Percentiles rank a stretch among this genome's conserved stretches.
These are phyloP conservation scores for Tauraco erythrolophus DNA, from an alignment of 2,113 vertebrate species.

Conservation along the genomic window DNA sequence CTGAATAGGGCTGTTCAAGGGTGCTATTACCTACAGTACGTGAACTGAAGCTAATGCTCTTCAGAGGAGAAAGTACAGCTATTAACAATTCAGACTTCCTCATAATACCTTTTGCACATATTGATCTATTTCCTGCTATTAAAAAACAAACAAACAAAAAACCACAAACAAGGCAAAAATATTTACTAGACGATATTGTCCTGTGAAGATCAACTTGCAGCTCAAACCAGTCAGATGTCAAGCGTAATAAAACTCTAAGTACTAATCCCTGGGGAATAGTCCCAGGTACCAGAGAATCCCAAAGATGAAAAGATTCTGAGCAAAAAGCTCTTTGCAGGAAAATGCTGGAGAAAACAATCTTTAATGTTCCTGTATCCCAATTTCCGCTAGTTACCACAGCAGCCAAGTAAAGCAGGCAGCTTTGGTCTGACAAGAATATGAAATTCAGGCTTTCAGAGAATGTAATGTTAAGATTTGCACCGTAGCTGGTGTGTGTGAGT, in stretches of 20 bases:
- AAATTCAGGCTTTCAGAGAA: neutral
- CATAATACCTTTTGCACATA: conserved; percentile 9
- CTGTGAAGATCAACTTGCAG: neutral
- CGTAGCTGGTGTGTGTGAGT: neutral
- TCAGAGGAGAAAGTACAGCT: neutral
- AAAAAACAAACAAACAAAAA: neutral
- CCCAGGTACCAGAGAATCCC: neutral
- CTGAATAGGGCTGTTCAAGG: neutral
- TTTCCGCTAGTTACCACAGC: neutral
- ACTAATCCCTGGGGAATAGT: neutral
- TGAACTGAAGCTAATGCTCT: neutral
- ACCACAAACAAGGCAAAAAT: neutral
- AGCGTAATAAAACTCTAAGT: neutral
- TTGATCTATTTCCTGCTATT: conserved; percentile 1
- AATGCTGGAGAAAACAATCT: neutral
- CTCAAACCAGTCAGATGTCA: neutral
- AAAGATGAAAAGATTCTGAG: neutral
- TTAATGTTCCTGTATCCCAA: neutral
- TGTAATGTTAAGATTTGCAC: neutral
- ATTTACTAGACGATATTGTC: neutral
- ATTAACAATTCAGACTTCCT: conserved; percentile 20
- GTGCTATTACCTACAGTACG: neutral
- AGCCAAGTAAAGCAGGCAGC: neutral
- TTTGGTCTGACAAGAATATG: neutral
- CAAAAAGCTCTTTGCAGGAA: neutral